phyloP scores from a whole-genome alignment of 2,113 vertebrate genomes.

The Dendropsophus ebraccatus region DNA sequence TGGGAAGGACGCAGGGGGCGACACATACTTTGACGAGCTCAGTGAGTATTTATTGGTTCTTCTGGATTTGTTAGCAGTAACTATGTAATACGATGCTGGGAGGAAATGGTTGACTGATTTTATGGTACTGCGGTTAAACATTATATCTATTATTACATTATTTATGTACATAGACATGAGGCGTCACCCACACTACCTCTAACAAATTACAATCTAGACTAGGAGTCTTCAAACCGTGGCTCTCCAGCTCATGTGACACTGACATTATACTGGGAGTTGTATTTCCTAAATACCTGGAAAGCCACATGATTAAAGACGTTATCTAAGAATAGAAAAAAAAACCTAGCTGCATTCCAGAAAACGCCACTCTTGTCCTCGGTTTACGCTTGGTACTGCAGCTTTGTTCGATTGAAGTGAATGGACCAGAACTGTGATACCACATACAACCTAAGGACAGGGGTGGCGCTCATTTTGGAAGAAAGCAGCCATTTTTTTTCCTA shows the following conservation, averaged over 20 bases:
- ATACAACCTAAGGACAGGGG: no score
- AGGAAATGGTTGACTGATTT: background rate
- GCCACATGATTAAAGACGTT: no score
- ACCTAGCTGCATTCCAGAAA: no score
- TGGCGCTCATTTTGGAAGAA: no score
- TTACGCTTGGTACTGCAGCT: no score
- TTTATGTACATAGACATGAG: background rate
- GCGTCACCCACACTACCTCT: background rate
- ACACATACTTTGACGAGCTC: constrained; percentile 93
- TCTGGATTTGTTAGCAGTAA: background rate
- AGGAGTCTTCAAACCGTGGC: background rate
- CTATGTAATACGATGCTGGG: background rate
- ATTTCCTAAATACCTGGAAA: background rate
- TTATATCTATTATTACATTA: background rate
- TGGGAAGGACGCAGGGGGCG: constrained; percentile 79
- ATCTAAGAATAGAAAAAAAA: no score
- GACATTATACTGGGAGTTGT: background rate
- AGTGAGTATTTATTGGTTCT: constrained; percentile 77
- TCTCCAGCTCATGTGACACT: background rate
- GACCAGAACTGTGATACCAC: no score
- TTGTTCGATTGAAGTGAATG: no score
- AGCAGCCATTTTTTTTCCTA: no score
- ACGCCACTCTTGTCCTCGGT: no score
- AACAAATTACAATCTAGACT: background rate
- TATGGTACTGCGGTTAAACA: background rate